Conservation (phyloP, 2,113 vertebrate genomes). For the Nothobranchius furzeri region DNA sequence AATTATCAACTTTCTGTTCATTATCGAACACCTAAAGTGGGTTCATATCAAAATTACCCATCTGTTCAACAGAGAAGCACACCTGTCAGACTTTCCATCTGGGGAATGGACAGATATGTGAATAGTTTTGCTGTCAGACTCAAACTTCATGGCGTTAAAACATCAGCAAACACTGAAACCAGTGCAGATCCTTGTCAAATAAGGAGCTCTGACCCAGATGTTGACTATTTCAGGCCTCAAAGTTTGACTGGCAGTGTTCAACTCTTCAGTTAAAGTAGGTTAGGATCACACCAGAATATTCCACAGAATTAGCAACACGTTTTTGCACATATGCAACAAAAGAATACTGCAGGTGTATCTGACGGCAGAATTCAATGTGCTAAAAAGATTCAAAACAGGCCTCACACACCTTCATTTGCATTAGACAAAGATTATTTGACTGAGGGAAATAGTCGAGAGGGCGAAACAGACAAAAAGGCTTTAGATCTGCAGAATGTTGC, state of each 20-base stretch:
- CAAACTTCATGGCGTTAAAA: no score
- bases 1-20: neutral
- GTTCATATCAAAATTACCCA: no score
- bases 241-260: neutral
- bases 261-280: no score
- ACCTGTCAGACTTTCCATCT: neutral
- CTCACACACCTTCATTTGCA: constrained; percentile 42
- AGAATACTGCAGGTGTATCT: no score
- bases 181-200: neutral
- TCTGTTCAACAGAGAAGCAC: no score
- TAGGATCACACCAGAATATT: no score
- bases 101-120: neutral
- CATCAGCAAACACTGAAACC: neutral
- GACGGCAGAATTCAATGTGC: constrained; percentile 8
- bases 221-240: constrained; percentile 11
- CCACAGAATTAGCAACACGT: no score
- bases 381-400: constrained; percentile 18
- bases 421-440: constrained; percentile 41
- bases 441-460: constrained; percentile 4
- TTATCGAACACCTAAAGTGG: constrained; percentile 3
- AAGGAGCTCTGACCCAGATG: neutral
- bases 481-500: constrained; percentile 9
- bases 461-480: constrained; percentile 12
- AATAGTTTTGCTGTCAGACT: no score
- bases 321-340: no score